phyloP scores from a whole-genome alignment of 2,797 vertebrate species.

The Enteromius fasciolatus region DNA sequence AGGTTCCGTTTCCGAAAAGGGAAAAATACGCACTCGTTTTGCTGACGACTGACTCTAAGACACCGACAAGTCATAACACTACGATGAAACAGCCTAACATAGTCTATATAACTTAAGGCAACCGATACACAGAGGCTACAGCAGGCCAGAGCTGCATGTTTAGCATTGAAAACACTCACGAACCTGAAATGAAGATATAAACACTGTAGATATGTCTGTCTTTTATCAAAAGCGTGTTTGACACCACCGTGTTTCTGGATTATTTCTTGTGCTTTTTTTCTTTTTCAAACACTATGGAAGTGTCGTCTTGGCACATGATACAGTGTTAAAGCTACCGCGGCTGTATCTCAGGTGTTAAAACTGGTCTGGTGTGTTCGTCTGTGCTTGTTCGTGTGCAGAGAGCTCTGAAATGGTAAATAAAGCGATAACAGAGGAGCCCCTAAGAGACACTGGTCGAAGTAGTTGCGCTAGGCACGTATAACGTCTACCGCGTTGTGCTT shows the following conservation, averaged over 20 bases:
- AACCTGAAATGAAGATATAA: constrained; percentile 45
- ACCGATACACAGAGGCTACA: constrained; percentile 53
- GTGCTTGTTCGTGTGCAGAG: constrained; percentile 30
- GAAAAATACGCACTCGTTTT: constrained; percentile 17
- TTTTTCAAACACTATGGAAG: constrained; percentile 8
- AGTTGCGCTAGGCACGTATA: constrained; percentile 35
- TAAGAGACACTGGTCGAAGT: not conserved
- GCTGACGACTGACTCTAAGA: constrained; percentile 41
- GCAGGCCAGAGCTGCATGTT: constrained; percentile 52
- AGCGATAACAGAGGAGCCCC: constrained; percentile 3
- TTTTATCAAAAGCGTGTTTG: constrained; percentile 52
- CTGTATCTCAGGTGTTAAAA: constrained; percentile 31
- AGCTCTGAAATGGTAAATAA: constrained; percentile 14
- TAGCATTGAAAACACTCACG: constrained; percentile 31
- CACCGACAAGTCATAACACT: constrained; percentile 39
- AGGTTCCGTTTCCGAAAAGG: constrained; percentile 16
- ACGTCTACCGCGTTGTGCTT: constrained; percentile 62
- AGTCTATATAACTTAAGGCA: constrained; percentile 59
- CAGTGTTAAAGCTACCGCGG: constrained; percentile 18
- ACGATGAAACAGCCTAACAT: constrained; percentile 41
- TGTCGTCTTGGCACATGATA: constrained; percentile 28
- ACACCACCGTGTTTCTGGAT: constrained; percentile 45
- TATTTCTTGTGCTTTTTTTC: constrained; percentile 52
- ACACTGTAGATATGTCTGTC: constrained; percentile 50
- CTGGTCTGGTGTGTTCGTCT: constrained; percentile 26